Conservation (phyloP, 2,113 vertebrate species). For the Acanthisitta chloris region DNA sequence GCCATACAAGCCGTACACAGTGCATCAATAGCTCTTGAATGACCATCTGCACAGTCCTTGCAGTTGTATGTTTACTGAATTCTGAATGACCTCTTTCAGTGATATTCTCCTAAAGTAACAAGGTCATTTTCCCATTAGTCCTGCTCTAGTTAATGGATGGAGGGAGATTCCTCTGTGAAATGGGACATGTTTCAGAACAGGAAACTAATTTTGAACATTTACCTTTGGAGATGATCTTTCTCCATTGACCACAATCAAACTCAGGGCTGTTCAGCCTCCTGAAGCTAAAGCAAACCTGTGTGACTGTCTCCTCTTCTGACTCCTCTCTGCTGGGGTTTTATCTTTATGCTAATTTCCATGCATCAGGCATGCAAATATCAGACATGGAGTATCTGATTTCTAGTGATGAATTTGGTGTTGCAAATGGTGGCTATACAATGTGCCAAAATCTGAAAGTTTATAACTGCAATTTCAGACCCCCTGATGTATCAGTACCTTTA, state of each 20-base stretch:
- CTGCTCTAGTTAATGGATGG: neutral
- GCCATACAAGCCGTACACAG: neutral
- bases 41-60: neutral
- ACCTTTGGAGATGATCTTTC: neutral
- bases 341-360: neutral
- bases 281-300: neutral
- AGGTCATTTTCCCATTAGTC: neutral
- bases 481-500: neutral
- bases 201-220: neutral
- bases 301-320: neutral
- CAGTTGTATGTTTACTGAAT: neutral
- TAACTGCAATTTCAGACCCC: neutral
- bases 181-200: neutral
- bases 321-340: rapidly evolving
- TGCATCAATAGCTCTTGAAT: neutral
- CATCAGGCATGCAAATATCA: neutral
- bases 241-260: neutral
- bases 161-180: neutral
- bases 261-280: neutral
- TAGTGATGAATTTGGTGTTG: neutral
- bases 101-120: neutral
- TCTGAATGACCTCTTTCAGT: neutral
- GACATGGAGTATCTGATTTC: neutral
- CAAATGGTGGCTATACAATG: neutral
- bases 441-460: neutral